phyloP scores from a whole-genome alignment of 2,113 vertebrate species.

The Herpailurus yagouaroundi region DNA sequence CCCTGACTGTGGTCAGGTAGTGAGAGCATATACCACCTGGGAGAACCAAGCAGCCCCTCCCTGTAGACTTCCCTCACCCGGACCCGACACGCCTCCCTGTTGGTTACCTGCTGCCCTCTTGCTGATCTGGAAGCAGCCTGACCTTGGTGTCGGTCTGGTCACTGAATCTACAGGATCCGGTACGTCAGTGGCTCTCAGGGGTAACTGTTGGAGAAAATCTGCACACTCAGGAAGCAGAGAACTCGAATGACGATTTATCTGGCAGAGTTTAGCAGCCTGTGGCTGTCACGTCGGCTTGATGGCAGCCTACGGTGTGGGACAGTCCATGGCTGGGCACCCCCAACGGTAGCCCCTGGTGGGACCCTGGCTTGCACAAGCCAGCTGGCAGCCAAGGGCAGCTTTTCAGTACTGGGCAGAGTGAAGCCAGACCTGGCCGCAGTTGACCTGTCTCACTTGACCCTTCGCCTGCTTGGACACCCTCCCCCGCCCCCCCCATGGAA shows the following conservation, averaged over 20 bases:
- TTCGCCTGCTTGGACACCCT: not conserved
- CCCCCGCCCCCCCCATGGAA: not conserved
- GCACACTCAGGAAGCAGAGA: not conserved
- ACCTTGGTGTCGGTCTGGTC: no score
- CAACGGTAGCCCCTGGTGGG: not conserved
- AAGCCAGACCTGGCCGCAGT: not conserved
- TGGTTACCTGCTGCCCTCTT: not conserved
- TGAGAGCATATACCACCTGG: rapidly evolving
- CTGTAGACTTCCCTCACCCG: not conserved
- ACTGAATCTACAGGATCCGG: rapidly evolving
- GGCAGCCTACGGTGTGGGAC: rapidly evolving
- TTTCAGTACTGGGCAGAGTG: not conserved
- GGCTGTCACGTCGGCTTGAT: not conserved
- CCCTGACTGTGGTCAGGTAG: not conserved
- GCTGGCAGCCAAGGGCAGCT: not conserved
- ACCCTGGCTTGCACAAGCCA: not conserved
- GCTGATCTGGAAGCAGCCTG: not conserved
- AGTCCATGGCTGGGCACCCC: no score
- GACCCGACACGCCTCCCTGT: not conserved
- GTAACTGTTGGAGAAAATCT: not conserved
- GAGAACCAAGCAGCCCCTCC: not conserved
- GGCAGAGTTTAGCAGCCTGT: not conserved
- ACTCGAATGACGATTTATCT: not conserved
- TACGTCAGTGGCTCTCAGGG: not conserved
- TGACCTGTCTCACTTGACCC: not conserved